phyloP scores from a whole-genome alignment of 35 echinoderm and acorn worm species.

The Hemicentrotus pulcherrimus region DNA sequence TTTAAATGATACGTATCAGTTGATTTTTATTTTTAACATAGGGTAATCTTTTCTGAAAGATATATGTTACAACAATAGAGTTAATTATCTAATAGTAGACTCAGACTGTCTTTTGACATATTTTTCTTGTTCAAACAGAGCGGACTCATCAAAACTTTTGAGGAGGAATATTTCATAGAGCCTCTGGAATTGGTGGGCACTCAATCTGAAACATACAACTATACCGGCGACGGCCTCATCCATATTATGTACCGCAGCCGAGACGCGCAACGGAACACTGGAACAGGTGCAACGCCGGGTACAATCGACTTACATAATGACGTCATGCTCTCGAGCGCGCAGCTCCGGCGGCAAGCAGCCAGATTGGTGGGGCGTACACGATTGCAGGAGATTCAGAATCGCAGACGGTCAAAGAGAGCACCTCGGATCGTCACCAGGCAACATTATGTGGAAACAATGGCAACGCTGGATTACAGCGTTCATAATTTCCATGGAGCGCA shows the following conservation, averaged over 20 bases:
- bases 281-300: background rate
- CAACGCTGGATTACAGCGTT: constrained; percentile 70
- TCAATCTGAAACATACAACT: constrained; percentile 49
- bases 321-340: background rate
- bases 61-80: too few species aligned
- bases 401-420: background rate
- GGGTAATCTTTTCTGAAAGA: too few species aligned
- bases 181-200: constrained; percentile 39
- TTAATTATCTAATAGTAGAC: too few species aligned
- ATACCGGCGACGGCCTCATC: background rate
- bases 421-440: constrained; percentile 15
- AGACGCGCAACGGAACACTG: constrained; percentile 27
- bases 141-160: constrained; percentile 45
- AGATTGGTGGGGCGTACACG: background rate
- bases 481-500: constrained; percentile 57
- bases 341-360: too few species aligned
- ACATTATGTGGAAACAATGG: constrained; percentile 79
- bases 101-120: too few species aligned
- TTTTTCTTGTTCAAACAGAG: constrained; percentile 55
- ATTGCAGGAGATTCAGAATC: background rate
- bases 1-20: too few species aligned
- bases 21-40: too few species aligned
- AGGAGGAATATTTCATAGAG: constrained; percentile 69
- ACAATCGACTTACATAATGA: background rate
- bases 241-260: constrained; percentile 64